These are phyloP conservation scores for Manis javanica DNA, from an alignment of 2,797 vertebrate genomes.

Conservation along the genomic window DNA sequence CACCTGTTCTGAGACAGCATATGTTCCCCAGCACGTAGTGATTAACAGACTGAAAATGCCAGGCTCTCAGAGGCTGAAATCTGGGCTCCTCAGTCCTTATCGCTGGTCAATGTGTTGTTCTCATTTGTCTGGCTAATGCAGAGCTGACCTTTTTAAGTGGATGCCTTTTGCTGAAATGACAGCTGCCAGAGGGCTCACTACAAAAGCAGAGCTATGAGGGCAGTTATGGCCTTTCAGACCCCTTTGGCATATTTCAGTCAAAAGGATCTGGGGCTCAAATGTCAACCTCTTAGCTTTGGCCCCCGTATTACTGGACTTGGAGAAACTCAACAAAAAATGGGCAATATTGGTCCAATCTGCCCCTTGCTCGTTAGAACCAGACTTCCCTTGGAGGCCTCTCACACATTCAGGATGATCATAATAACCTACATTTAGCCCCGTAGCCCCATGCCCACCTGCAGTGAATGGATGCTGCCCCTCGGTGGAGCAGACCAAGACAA, in stretches of 20 bases:
- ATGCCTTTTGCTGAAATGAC: conserved; percentile 63
- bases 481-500: neutral
- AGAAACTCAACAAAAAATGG: conserved; percentile 31
- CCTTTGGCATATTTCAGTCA: conserved; percentile 56
- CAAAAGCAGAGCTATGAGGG: conserved; percentile 34
- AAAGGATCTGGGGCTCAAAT: conserved; percentile 57
- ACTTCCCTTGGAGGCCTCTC: neutral
- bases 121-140: conserved; percentile 80
- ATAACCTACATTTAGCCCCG: neutral
- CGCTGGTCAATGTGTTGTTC: conserved; percentile 73
- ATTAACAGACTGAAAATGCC: conserved; percentile 69
- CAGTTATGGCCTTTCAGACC: conserved; percentile 57
- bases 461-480: neutral
- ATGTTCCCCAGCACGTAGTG: neutral
- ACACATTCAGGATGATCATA: neutral
- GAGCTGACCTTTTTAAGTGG: conserved; percentile 78
- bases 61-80: conserved; percentile 60
- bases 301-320: neutral
- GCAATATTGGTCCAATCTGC: neutral
- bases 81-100: conserved; percentile 29
- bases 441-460: neutral
- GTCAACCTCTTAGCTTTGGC: conserved; percentile 44
- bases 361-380: neutral
- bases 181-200: conserved; percentile 57
- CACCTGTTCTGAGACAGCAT: conserved; percentile 32